These are phyloP conservation scores for Aeoliscus strigatus DNA, from an alignment of 2,797 vertebrate genomes.

Conservation along the genomic window DNA sequence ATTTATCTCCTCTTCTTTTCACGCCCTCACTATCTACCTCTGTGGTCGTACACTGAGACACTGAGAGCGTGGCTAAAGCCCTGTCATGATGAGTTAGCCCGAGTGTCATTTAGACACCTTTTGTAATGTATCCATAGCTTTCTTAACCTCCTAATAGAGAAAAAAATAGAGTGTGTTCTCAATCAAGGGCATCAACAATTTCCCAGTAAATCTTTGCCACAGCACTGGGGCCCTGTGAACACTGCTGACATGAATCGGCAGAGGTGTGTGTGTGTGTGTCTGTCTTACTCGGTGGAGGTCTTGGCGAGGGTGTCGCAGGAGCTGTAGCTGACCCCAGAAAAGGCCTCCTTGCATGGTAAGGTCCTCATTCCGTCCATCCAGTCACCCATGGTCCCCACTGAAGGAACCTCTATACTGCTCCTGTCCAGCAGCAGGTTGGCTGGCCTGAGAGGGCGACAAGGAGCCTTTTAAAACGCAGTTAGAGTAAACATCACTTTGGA, in stretches of 20 bases:
- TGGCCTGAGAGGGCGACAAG: constrained; percentile 75
- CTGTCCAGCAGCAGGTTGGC: constrained; percentile 93
- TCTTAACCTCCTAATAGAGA: constrained; percentile 34
- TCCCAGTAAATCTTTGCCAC: constrained; percentile 23
- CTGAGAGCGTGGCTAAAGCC: constrained; percentile 54
- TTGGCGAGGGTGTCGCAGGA: constrained; percentile 96
- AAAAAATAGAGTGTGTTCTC: constrained; percentile 25
- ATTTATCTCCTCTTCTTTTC: constrained; percentile 30
- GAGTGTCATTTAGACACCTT: constrained; percentile 52
- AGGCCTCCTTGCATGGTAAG: constrained; percentile 91
- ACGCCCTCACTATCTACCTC: constrained; percentile 31
- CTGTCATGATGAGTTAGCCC: constrained; percentile 59
- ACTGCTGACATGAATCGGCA: constrained; percentile 45
- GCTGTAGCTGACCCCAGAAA: constrained; percentile 94
- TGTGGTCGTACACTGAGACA: constrained; percentile 36
- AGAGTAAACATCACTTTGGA: too few relatives aligned
- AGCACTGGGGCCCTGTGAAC: constrained; percentile 33
- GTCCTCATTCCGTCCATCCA: constrained; percentile 93
- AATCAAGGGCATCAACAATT: constrained; percentile 36
- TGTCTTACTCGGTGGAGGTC: constrained; percentile 93
- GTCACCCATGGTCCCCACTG: constrained; percentile 82
- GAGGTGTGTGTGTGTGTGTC: constrained; percentile 29
- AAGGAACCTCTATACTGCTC: constrained; percentile 84
- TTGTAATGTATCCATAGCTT: constrained; percentile 39
- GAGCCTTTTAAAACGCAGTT: too few relatives aligned